These are phyloP conservation scores for Eupithecia centaureata DNA, from an alignment of 2,888 invertebrate species.

Conservation along the genomic window DNA sequence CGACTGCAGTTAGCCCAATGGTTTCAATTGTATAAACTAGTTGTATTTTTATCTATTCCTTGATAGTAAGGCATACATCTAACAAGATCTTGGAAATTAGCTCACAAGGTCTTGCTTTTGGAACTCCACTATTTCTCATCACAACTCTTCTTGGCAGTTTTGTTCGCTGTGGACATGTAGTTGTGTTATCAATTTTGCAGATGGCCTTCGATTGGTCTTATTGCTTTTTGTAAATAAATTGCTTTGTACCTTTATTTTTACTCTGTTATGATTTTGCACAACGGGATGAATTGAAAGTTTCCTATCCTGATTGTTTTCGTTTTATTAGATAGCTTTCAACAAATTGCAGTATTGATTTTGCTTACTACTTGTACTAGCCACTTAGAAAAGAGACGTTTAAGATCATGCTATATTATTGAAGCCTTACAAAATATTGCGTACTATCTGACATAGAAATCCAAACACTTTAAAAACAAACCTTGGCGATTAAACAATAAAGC, in stretches of 20 bases:
- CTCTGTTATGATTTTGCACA: background rate
- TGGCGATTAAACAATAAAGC: slow-evolving; percentile 22
- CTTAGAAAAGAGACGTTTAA: background rate
- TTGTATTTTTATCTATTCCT: too few relatives aligned
- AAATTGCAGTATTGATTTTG: background rate
- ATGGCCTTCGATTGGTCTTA: slow-evolving; percentile 21
- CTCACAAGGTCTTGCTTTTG: background rate
- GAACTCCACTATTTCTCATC: background rate
- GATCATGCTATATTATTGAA: background rate
- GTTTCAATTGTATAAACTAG: too few relatives aligned
- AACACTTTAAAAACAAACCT: slow-evolving; percentile 3
- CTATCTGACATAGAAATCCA: too few relatives aligned
- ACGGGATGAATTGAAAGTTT: background rate
- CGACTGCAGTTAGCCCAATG: too few relatives aligned
- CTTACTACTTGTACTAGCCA: background rate
- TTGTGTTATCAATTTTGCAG: slow-evolving; percentile 18
- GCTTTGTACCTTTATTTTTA: background rate
- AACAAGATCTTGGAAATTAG: background rate
- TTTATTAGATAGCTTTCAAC: background rate
- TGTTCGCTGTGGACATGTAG: background rate
- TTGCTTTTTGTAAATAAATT: slow-evolving; percentile 13
- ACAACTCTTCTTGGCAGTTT: background rate
- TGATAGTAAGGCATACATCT: too few relatives aligned
- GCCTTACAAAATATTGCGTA: background rate
- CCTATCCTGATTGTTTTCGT: background rate